Base-by-base conservation (phyloP, 2,888 invertebrate genomes). In the Rhamnusium bicolor region DNA sequence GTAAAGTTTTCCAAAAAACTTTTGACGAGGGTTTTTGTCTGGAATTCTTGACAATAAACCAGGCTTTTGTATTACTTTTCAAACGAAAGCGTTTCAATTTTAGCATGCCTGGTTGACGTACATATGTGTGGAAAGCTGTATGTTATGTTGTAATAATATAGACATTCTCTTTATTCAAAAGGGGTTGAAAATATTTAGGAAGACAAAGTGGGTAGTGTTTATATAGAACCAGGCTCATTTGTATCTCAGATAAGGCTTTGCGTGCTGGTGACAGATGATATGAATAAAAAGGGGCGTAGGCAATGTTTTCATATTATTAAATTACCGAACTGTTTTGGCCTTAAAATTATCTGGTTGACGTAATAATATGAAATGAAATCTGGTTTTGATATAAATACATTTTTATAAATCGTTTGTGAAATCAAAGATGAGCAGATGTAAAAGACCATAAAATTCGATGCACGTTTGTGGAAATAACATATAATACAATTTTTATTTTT, bases 261-360 rank as follows among this genome's bases (percentile, higher is more conserved):
- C 58, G 61, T 72, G 67, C 53, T 24, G 60, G 47, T 68, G 72
- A 72, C 68, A 68, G 56, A 62, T 63, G 72, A 68, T 72, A 68
- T 49, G 54, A 47, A 68, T 68, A 62, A 68, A 72, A 60, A 53
- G 67, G 61, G 72, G 72, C 72, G 67, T 71, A 21, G 46, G 19
- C 18, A 53, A 60, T 66, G 54, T 58, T 58, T 47, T 49, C 65
- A 24, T 65, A 21, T 49, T 56, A 65, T 60, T 46, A 65, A 71
- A 65, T 66, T 66, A 61, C 54, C 29, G 60, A 62, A 62, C 14
- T 12, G 47, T 62, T 62, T 47, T 62, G 40, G 14, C 27, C 29
- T 27, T 29, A 29, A 56, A 56, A 19, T 32, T 32, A 61, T 61
- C 61, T 61, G 40, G 61, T 40, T 61, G 61, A 46, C 19, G 61